phyloP scores from a whole-genome alignment of 2,797 vertebrate genomes.

The Astyanax mexicanus region DNA sequence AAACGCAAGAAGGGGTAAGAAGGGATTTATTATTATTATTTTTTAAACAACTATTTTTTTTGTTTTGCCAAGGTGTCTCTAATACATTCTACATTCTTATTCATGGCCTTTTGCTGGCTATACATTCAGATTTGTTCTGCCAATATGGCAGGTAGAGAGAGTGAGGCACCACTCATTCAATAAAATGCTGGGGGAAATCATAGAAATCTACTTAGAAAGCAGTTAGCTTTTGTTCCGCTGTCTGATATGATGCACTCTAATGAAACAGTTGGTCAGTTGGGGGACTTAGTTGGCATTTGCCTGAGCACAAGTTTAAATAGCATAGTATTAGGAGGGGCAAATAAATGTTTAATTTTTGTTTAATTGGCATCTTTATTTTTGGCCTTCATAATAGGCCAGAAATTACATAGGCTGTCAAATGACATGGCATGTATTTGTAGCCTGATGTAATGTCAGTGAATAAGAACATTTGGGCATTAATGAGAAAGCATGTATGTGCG shows the following conservation, averaged over 20 bases:
- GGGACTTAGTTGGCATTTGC: constrained; percentile 1
- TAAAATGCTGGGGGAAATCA: constrained; percentile 7
- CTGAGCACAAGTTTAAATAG: constrained; percentile 9
- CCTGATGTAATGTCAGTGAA: constrained; percentile 25
- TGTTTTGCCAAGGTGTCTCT: constrained; percentile 47
- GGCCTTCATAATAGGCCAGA: constrained; percentile 24
- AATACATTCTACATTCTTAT: constrained; percentile 70
- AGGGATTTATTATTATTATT: no score
- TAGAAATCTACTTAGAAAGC: constrained; percentile 10
- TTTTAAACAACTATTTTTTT: constrained; percentile 34
- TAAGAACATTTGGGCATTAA: constrained; percentile 36
- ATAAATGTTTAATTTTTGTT: neutral
- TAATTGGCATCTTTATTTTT: neutral
- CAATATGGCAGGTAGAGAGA: constrained; percentile 83
- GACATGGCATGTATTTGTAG: constrained; percentile 32
- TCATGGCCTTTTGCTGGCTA: constrained; percentile 73
- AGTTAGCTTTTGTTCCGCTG: no score
- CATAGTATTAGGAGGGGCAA: neutral
- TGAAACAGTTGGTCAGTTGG: constrained; percentile 6
- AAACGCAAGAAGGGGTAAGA: no score
- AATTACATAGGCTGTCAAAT: constrained; percentile 26
- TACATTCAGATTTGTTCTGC: constrained; percentile 79
- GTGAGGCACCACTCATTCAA: constrained; percentile 64
- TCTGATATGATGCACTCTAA: neutral
- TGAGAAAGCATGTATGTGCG: constrained; percentile 44